Evolutionary conservation across 2,888 invertebrate genomes (phyloP).

Genomic region (Parascotia fuliginaria): DNA sequence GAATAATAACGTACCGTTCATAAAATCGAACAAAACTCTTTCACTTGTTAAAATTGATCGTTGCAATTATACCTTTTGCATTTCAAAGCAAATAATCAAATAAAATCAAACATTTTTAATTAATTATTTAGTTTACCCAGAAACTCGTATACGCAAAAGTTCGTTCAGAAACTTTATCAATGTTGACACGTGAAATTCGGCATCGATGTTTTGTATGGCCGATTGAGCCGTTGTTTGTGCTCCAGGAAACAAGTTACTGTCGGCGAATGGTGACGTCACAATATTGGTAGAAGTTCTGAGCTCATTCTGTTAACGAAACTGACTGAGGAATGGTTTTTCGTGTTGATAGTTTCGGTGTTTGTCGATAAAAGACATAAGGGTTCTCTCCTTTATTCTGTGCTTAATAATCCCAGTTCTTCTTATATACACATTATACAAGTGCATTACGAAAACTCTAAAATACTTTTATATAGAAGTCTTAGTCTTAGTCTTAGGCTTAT

Average conservation of each 20-base stretch:
- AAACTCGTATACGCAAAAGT: constrained; percentile 25
- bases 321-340: neutral
- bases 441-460: too few species aligned
- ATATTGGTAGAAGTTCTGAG: constrained; percentile 14
- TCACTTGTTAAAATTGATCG: too few species aligned
- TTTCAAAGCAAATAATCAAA: neutral
- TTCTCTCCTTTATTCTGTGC: too few species aligned
- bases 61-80: neutral
- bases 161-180: constrained; percentile 20
- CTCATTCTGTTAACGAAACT: neutral
- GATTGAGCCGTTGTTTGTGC: constrained; percentile 26
- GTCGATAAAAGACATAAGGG: too few species aligned
- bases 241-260: constrained; percentile 16
- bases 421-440: too few species aligned
- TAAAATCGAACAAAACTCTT: too few species aligned
- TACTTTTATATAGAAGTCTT: too few species aligned
- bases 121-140: constrained; percentile 29
- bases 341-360: neutral
- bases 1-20: too few species aligned
- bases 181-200: constrained; percentile 32
- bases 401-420: too few species aligned
- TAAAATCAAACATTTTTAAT: constrained; percentile 13
- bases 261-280: constrained; percentile 11
- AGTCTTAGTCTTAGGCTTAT: too few species aligned
- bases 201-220: constrained; percentile 30